Percentiles rank a stretch among this genome's conserved stretches.
Conservation (phyloP, 1,140 invertebrate species). For the Panagrolaimus sp. region DNA sequence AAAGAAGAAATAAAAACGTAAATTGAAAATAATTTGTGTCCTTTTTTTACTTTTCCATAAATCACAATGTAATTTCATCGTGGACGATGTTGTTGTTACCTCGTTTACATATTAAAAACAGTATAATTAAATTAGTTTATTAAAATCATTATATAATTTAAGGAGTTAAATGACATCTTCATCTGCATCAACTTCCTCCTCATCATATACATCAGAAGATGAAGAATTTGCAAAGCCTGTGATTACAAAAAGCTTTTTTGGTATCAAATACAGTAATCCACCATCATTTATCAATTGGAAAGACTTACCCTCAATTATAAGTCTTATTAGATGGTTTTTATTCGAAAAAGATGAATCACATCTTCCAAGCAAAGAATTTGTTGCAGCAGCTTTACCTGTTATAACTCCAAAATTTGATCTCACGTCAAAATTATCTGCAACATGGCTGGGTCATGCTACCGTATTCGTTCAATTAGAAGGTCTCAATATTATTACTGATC, state of each 20-base stretch:
- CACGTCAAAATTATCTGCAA: slow-evolving; percentile 9
- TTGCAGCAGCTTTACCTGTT: background rate
- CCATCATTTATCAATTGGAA: background rate
- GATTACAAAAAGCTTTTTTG: background rate
- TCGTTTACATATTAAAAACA: background rate
- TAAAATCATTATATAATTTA: too few relatives aligned
- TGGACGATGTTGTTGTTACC: background rate
- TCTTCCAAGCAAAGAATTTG: too few relatives aligned
- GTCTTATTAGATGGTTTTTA: background rate
- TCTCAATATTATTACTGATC: slow-evolving; percentile 34
- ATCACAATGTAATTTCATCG: background rate
- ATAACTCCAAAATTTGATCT: slow-evolving; percentile 17
- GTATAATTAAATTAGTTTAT: too few relatives aligned
- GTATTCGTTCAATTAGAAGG: slow-evolving; percentile 37
- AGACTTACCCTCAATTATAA: background rate
- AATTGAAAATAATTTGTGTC: background rate
- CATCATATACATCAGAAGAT: background rate
- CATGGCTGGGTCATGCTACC: slow-evolving; percentile 42
- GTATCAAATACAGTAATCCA: background rate
- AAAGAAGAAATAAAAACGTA: background rate
- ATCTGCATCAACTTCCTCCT: too few relatives aligned
- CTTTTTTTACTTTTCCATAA: too few relatives aligned
- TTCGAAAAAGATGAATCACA: too few relatives aligned
- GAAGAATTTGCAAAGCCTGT: slow-evolving; percentile 1
- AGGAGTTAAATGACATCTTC: too few relatives aligned